Percentiles rank a stretch among this genome's conserved stretches.
phyloP scores from a whole-genome alignment of 2,797 vertebrate species.

The Helostoma temminkii region DNA sequence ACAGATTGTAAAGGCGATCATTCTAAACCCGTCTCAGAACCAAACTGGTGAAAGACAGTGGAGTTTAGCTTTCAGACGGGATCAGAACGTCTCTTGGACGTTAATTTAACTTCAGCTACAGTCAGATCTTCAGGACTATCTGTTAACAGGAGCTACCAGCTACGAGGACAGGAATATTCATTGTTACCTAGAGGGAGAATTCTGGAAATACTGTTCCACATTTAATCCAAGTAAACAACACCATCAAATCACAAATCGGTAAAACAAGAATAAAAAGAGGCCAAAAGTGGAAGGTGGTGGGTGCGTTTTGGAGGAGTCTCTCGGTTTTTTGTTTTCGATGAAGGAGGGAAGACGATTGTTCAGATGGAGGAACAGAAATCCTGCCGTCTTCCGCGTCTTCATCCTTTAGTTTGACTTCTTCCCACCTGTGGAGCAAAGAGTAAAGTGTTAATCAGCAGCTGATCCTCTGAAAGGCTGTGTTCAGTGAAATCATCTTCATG shows the following conservation, averaged over 20 bases:
- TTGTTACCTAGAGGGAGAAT: conserved; percentile 27
- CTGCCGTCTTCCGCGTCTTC: conserved; percentile 22
- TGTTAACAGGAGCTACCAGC: conserved; percentile 56
- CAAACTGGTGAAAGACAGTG: not conserved
- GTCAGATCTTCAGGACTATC: conserved; percentile 33
- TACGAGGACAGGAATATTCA: conserved; percentile 34
- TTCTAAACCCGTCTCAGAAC: conserved; percentile 11
- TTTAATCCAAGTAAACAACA: conserved; percentile 26
- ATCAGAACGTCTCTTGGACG: conserved; percentile 7
- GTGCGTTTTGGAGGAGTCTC: conserved; percentile 55
- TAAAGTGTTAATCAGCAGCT: too few relatives aligned
- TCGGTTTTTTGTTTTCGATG: conserved; percentile 55
- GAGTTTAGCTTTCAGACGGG: not conserved
- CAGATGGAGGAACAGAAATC: conserved; percentile 45
- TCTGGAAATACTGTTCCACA: conserved; percentile 25
- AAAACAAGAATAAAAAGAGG: conserved; percentile 27
- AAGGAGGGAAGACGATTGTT: conserved; percentile 57
- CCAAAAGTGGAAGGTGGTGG: conserved; percentile 7
- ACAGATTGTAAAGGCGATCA: conserved; percentile 13
- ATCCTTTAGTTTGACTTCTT: conserved; percentile 85
- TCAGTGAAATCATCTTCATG: too few relatives aligned
- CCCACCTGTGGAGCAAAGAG: conserved; percentile 80
- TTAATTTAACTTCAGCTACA: conserved; percentile 36
- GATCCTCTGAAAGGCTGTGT: too few relatives aligned
- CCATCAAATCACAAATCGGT: conserved; percentile 13